These are phyloP conservation scores for Diplazon laetatorius DNA, from an alignment of 2,888 invertebrate species.

Conservation along the genomic window DNA sequence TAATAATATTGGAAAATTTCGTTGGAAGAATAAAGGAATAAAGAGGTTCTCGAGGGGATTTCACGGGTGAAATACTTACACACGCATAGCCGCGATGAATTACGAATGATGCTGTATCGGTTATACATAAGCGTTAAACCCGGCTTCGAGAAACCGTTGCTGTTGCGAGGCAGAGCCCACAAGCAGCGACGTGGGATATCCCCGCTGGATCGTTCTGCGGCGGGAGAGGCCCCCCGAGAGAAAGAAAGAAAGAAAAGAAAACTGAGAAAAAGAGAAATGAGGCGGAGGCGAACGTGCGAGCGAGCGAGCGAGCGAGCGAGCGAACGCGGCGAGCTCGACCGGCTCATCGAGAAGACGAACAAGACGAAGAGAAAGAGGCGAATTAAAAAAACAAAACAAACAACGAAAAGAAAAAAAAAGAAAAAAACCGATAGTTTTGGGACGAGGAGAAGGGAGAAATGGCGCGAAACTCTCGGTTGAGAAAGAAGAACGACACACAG, in stretches of 20 bases:
- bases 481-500: constrained; percentile 51
- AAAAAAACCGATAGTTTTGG: neutral
- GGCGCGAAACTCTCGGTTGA: constrained; percentile 60
- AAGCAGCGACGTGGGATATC: constrained; percentile 65
- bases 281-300: constrained; percentile 61
- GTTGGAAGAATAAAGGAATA: too few relatives aligned
- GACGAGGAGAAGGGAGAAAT: constrained; percentile 48
- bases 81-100: constrained; percentile 1
- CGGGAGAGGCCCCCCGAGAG: constrained; percentile 57
- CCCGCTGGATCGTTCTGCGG: constrained; percentile 42
- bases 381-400: constrained; percentile 33
- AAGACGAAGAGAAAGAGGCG: constrained; percentile 39
- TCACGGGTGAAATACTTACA: neutral
- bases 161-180: constrained; percentile 71
- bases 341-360: constrained; percentile 51
- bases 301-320: too few relatives aligned
- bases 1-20: too few relatives aligned
- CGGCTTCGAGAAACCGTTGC: constrained; percentile 68
- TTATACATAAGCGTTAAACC: constrained; percentile 36
- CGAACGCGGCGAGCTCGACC: constrained; percentile 62
- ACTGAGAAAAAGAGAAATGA: constrained; percentile 60
- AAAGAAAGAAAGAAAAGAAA: constrained; percentile 48
- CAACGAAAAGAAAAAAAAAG: constrained; percentile 45
- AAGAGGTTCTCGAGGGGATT: neutral
- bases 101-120: constrained; percentile 25